phyloP scores from a whole-genome alignment of 2,113 vertebrate species.

The Nannospalax galili region DNA sequence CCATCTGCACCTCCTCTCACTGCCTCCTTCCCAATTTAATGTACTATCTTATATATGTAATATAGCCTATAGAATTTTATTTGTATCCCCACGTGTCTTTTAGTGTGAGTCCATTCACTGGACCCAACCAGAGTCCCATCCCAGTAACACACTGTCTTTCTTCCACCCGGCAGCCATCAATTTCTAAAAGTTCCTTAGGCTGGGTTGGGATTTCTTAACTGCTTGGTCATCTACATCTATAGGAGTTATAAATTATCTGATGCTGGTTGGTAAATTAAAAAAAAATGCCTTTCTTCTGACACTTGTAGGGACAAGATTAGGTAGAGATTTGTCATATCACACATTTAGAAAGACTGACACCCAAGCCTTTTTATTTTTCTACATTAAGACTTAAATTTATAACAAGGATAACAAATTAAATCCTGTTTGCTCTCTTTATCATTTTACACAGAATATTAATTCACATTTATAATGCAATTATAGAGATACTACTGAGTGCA shows the following conservation, averaged over 20 bases:
- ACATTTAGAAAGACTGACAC: not conserved
- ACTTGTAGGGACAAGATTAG: too few relatives aligned
- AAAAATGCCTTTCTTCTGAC: not conserved
- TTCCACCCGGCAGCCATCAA: too few relatives aligned
- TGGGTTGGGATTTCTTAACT: too few relatives aligned
- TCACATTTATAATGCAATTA: not conserved
- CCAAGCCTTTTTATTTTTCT: not conserved
- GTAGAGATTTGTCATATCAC: not conserved
- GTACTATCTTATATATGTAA: too few relatives aligned
- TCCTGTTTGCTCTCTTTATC: not conserved
- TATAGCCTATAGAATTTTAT: too few relatives aligned
- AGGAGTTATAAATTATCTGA: not conserved
- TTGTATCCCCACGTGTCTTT: too few relatives aligned
- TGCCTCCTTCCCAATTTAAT: too few relatives aligned
- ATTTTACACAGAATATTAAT: conserved; percentile 83
- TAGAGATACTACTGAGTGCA: not conserved
- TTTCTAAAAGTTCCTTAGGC: too few relatives aligned
- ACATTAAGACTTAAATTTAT: not conserved
- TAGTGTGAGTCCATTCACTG: too few relatives aligned
- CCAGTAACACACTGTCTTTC: too few relatives aligned
- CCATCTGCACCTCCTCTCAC: too few relatives aligned
- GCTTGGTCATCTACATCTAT: not conserved
- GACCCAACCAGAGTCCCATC: too few relatives aligned
- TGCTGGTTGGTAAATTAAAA: not conserved
- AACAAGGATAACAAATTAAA: not conserved